Evolutionary conservation across 2,888 invertebrate genomes (phyloP).

Genomic region (Artemia sinica): DNA sequence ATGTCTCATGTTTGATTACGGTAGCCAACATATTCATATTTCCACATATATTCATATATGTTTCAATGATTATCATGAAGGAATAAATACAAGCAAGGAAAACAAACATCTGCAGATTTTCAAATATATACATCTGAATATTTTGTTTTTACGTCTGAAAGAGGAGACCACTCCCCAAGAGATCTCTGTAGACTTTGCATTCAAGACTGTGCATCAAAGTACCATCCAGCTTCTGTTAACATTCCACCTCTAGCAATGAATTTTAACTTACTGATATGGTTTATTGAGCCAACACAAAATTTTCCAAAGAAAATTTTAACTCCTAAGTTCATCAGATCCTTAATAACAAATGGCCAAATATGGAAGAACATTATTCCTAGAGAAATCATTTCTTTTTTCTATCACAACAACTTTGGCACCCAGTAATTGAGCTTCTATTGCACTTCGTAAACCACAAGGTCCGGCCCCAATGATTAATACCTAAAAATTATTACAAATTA

Average conservation of each 20-base stretch:
- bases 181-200: too few relatives aligned
- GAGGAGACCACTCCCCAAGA: neutral
- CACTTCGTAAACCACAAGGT: constrained; percentile 81
- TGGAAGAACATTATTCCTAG: constrained; percentile 93
- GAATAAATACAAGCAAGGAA: too few relatives aligned
- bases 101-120: too few relatives aligned
- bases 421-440: constrained; percentile 86
- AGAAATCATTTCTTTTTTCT: constrained; percentile 85
- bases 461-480: constrained; percentile 85
- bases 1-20: too few relatives aligned
- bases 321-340: constrained; percentile 76
- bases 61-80: too few relatives aligned
- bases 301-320: constrained; percentile 98
- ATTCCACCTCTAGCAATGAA: neutral
- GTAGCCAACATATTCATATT: too few relatives aligned
- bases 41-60: too few relatives aligned
- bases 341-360: constrained; percentile 94
- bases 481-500: constrained; percentile 29
- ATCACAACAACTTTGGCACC: constrained; percentile 88
- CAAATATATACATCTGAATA: too few relatives aligned
- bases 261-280: constrained; percentile 64
- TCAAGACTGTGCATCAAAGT: neutral
- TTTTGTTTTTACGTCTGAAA: neutral
- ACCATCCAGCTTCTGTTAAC: neutral
- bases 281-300: constrained; percentile 94